Base-by-base conservation (phyloP, 1,140 invertebrate genomes). In the Aphelenchoides fujianensis region DNA sequence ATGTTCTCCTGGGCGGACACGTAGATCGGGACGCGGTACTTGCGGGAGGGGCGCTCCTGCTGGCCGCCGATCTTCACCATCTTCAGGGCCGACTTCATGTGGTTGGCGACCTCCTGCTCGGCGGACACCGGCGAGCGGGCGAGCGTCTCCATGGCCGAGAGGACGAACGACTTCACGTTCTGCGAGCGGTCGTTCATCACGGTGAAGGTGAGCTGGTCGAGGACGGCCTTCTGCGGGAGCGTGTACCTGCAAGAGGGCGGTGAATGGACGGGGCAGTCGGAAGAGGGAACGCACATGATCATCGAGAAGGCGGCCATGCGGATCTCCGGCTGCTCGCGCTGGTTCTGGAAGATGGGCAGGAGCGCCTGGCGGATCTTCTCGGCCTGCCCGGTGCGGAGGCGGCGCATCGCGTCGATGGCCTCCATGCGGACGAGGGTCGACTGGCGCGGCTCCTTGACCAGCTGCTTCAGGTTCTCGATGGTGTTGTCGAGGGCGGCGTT, bases 271-370 rank as follows among this genome's bases (percentile, higher is more conserved):
- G 12, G 12, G 23, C 23, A 12, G 41, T 48, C 41, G 12, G 12
- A n/a, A n/a, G n/a, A n/a, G n/a, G n/a, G 41, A 48, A 48, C 41
- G 12, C 23, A 74, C 16, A 78, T 72, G 31, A 78, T 34, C 63
- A 79, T 77, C n/a, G 67, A 32, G 55, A 78, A 79, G 9, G 76
- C 73, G 48, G 79, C 68, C 61, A 71, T 80, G 16, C 76, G 78
- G 19, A 78, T 67, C 48, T 80, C 74, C 32, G 76, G 68, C 2
- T 70, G 78, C 32, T 80, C 78, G 23, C 59, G 67, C 2, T 35
- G 52, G 57, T 78, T 81, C 54, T 71, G 41, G 41, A 81, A 80
- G 59, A 78, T 54, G 2, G 76, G 76, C 16, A 78, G 19, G 23
- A 78, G 48, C 7, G 72, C 66, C 9, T 52, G 67, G 37, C 77